Evolutionary conservation across 2,888 invertebrate genomes (phyloP).

Genomic region (Callyntrura sp.): DNA sequence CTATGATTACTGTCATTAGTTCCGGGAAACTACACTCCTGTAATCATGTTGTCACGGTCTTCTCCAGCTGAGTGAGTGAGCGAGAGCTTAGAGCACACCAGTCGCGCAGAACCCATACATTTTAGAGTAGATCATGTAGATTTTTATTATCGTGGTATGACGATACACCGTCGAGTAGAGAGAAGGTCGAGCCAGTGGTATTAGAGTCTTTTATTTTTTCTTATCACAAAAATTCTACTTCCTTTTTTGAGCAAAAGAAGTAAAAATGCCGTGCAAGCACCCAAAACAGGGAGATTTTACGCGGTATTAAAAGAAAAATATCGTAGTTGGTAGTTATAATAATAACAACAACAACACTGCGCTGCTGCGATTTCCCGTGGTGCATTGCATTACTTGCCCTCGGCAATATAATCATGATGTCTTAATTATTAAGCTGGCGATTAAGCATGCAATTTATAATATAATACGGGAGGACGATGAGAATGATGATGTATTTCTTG

Average conservation of each 20-base stretch:
- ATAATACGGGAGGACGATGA: slow-evolving; percentile 37
- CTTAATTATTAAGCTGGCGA: slow-evolving; percentile 74
- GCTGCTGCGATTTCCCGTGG: slow-evolving; percentile 50
- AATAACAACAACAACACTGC: slow-evolving; percentile 7
- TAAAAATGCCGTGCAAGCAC: slow-evolving; percentile 30
- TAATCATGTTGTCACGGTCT: slow-evolving; percentile 78
- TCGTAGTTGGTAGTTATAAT: background rate
- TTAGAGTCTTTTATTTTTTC: slow-evolving; percentile 37
- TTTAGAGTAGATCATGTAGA: slow-evolving; percentile 39
- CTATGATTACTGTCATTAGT: slow-evolving; percentile 79
- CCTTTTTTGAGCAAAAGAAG: slow-evolving; percentile 55
- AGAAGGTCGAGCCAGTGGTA: background rate
- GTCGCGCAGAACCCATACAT: slow-evolving; percentile 31
- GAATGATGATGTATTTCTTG: slow-evolving; percentile 54
- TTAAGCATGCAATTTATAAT: slow-evolving; percentile 73
- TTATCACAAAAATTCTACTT: slow-evolving; percentile 56
- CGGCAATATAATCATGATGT: slow-evolving; percentile 67
- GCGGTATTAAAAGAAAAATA: slow-evolving; percentile 1
- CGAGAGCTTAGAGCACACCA: slow-evolving; percentile 27
- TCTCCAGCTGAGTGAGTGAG: slow-evolving; percentile 72
- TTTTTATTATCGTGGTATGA: slow-evolving; percentile 29
- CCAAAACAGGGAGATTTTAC: slow-evolving; percentile 41
- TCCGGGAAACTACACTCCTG: slow-evolving; percentile 79
- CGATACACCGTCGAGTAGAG: background rate
- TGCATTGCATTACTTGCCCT: slow-evolving; percentile 53